Evolutionary conservation across 2,113 vertebrate genomes (phyloP).

Genomic region (Sprattus sprattus): DNA sequence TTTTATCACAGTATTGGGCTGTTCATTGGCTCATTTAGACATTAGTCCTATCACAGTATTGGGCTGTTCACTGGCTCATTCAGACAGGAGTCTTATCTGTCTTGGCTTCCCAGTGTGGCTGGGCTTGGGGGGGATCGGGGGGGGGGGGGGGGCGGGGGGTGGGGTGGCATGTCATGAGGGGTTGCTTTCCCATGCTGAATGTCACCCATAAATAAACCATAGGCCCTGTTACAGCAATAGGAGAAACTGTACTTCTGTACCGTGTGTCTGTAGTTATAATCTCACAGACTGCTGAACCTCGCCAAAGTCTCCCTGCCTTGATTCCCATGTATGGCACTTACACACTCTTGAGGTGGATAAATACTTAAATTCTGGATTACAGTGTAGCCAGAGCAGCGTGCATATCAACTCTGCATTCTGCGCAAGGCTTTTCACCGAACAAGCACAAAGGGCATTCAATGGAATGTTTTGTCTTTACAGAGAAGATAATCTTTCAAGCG

Average conservation of each 20-base stretch:
- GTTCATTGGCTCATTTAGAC: slow-evolving; percentile 14
- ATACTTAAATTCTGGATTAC: slow-evolving; percentile 67
- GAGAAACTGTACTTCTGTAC: background rate
- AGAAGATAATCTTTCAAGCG: slow-evolving; percentile 64
- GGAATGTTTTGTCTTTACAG: slow-evolving; percentile 57
- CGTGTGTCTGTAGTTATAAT: background rate
- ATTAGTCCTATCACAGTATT: background rate
- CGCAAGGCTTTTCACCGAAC: slow-evolving; percentile 65
- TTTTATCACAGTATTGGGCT: too few relatives aligned
- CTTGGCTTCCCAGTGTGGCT: background rate
- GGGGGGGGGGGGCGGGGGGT: background rate
- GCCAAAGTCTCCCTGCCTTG: background rate
- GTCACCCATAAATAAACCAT: slow-evolving; percentile 18
- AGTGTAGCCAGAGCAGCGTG: slow-evolving; percentile 59
- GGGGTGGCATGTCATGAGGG: background rate
- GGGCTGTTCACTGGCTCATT: slow-evolving; percentile 19
- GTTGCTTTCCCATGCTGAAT: background rate
- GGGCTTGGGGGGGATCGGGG: too few relatives aligned
- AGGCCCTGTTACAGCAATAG: background rate
- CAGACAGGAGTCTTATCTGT: background rate
- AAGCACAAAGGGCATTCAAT: slow-evolving; percentile 62
- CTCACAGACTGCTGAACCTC: background rate
- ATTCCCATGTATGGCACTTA: background rate
- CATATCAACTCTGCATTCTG: slow-evolving; percentile 59
- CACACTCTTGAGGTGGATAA: slow-evolving; percentile 4